Evolutionary conservation across 1,140 invertebrate genomes (phyloP), one percentile per base, ranked within the genome.

Genomic region (Sycophaga agraensis): DNA sequence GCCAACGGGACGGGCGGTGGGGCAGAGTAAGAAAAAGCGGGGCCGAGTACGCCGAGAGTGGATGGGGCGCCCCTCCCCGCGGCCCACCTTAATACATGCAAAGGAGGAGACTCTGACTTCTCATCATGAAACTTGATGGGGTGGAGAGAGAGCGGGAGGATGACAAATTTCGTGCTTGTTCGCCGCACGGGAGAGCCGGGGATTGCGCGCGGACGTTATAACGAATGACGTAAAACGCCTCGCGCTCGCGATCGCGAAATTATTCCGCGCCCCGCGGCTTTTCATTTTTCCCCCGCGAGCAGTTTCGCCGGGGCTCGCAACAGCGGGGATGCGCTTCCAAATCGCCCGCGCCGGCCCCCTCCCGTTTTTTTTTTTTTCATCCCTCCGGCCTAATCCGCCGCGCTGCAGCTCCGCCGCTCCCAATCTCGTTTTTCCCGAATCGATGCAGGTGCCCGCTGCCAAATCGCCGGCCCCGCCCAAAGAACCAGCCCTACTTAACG

Each of bases 271-370:
- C 16, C 67, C 14, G 9, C 65, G 73, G 73, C 70, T 77, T 78
- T 77, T 75, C 77, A 78, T 79, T 73, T 73, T 77, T 73, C 63
- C 57, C 9, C 68, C 65, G 67, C 71, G n/a, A n/a, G n/a, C n/a
- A n/a, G n/a, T n/a, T n/a, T n/a, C n/a, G n/a, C n/a, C n/a, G n/a
- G n/a, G n/a, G n/a, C n/a, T n/a, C n/a, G n/a, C n/a, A n/a, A n/a
- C n/a, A n/a, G n/a, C n/a, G n/a, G n/a, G n/a, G n/a, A n/a, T n/a
- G n/a, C n/a, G n/a, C n/a, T n/a, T n/a, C n/a, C n/a, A n/a, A n/a
- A n/a, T n/a, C n/a, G n/a, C n/a, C n/a, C n/a, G n/a, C n/a, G n/a
- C n/a, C n/a, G n/a, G n/a, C n/a, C n/a, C n/a, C n/a, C n/a, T n/a
- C n/a, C n/a, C n/a, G n/a, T n/a, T n/a, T n/a, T n/a, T n/a, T n/a